Evolutionary conservation across 53 echinoderm and acorn worm genomes (phyloP).

Genomic region (Crossaster papposus): DNA sequence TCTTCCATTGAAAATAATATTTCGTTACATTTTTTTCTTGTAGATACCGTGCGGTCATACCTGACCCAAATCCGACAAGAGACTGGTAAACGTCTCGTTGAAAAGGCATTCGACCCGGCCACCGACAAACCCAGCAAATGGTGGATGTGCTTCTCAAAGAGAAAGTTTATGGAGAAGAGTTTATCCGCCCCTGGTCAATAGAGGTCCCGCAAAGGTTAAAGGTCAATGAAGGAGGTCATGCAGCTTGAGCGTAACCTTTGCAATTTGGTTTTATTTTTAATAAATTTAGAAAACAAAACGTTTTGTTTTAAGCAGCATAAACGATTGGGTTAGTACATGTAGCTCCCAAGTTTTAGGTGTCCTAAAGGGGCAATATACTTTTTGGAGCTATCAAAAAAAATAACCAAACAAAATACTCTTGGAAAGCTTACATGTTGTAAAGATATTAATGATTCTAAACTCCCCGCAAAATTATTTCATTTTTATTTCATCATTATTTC

Average conservation of each 20-base stretch:
- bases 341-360: too few species aligned
- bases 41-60: slow-evolving; percentile 81
- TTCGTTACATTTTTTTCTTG: not conserved
- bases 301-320: too few species aligned
- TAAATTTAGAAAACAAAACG: too few species aligned
- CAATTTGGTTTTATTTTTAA: not conserved
- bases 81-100: slow-evolving; percentile 76
- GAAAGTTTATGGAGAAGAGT: slow-evolving; percentile 98
- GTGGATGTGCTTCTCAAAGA: slow-evolving; percentile 98
- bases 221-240: not conserved
- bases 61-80: slow-evolving; percentile 94
- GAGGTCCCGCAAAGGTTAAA: slow-evolving; percentile 12
- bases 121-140: slow-evolving; percentile 92
- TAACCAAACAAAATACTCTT: too few species aligned
- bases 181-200: slow-evolving; percentile 80
- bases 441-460: too few species aligned
- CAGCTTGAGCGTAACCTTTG: not conserved
- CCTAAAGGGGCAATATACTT: too few species aligned
- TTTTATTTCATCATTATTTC: too few species aligned
- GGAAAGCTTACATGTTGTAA: too few species aligned
- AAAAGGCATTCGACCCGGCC: slow-evolving; percentile 86
- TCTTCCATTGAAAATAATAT: not conserved
- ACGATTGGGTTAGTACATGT: too few species aligned
- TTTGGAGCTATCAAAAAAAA: too few species aligned
- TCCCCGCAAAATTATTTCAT: too few species aligned